Base-by-base conservation (phyloP, 53 echinoderm and acorn worm species). In the Glandiceps talaboti region DNA sequence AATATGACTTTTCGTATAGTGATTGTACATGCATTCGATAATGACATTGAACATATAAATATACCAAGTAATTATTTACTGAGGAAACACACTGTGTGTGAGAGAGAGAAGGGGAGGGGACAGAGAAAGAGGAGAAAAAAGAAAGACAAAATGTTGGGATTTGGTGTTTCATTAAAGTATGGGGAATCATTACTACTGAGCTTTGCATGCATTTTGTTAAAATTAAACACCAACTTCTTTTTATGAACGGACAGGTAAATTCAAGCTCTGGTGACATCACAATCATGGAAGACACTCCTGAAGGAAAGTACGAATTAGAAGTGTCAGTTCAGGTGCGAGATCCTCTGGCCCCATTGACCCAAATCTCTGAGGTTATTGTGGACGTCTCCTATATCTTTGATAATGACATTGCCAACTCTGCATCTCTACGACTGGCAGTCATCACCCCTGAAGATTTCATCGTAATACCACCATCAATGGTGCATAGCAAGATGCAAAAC, bases 381-480 rank as follows among this genome's bases (percentile, higher is more conserved):
- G 84, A 76, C 25, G 87, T 97, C 78, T 77, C 81, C 26, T 91
- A 93, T 28, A 82, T 97, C 31, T 90, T 92, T 0, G 80, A 81
- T 30, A 91, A 97, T 33, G 93, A 89, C 25, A 90, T 93, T 14
- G 86, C 79, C 74, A 91, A 90, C 80, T 97, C 99, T 0, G 99
- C 92, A 1, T 97, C 99, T 28, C 81, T 97, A 76, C 89, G 99
- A 27, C 89, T 97, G 33, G 81, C 91, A 0, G 99, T 89, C 1
- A 78, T 84, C 27, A 93, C 99, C 0, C 91, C 99, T 26, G 99
- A 91, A 77, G 85, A 89, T 31, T 83, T 93, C 73, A 85, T 97
- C 79, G 26, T 33, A 1, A 76, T 76, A 28, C 79, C 81, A 0
- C 1, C 73, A 10, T 81, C 30, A 6, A 20, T 12, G 64, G 85